These are phyloP conservation scores for Maniola jurtina DNA, from an alignment of 1,140 invertebrate genomes.

Conservation along the genomic window DNA sequence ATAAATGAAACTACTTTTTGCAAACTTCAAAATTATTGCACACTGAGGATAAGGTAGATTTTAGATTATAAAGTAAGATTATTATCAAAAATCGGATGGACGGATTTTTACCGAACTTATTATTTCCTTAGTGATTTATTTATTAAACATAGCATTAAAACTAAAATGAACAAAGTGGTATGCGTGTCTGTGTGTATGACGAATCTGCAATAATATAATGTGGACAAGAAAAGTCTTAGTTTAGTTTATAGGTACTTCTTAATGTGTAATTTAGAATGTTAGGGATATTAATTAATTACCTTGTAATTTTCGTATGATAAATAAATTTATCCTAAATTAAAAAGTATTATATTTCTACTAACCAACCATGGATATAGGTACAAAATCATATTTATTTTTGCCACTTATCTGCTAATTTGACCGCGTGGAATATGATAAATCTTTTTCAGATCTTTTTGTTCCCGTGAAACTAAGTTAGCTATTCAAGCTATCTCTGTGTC, in stretches of 20 bases:
- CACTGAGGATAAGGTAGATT: no score
- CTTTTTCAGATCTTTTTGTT: no score
- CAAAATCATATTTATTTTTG: no score
- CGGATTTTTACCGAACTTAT: no score
- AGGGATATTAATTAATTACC: slow-evolving; percentile 8
- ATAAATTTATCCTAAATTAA: slow-evolving; percentile 10
- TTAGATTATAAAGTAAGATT: no score
- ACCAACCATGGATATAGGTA: neutral
- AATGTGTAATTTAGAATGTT: neutral
- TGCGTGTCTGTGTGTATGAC: neutral
- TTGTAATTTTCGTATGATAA: slow-evolving; percentile 25
- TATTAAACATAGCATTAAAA: neutral
- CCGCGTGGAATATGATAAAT: no score
- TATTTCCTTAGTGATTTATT: neutral
- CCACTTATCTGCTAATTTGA: no score
- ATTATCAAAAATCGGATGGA: no score
- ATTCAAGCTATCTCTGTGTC: no score
- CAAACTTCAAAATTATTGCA: no score
- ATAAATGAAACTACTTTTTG: no score
- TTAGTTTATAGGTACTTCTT: neutral
- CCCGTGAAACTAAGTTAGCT: no score
- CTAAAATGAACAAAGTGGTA: neutral
- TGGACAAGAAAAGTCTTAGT: neutral
- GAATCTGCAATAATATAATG: neutral
- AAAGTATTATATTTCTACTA: neutral